phyloP scores from a whole-genome alignment of 1,140 invertebrate genomes.

The Arctopsyche grandis region DNA sequence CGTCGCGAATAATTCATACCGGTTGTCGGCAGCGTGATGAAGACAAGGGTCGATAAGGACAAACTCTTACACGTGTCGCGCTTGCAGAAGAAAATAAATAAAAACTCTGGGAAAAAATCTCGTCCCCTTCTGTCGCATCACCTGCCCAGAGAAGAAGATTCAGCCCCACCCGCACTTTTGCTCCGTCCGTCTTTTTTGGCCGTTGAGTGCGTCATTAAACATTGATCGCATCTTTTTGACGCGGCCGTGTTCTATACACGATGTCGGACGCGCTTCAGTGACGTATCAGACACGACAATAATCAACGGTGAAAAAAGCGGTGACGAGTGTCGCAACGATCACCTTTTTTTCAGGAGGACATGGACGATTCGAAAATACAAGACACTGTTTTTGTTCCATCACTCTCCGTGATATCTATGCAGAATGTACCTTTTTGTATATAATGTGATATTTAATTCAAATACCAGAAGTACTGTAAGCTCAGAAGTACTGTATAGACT shows the following conservation, averaged over 20 bases:
- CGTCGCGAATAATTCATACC: slow-evolving; percentile 25
- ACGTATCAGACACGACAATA: slow-evolving; percentile 8
- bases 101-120: not conserved
- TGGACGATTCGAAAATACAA: too few species aligned
- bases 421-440: too few species aligned
- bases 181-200: not conserved
- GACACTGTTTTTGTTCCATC: too few species aligned
- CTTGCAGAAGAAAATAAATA: not conserved
- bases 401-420: too few species aligned
- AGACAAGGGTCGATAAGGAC: slow-evolving; percentile 22
- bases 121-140: not conserved
- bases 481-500: too few species aligned
- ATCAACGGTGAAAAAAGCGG: not conserved
- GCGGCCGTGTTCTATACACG: not conserved
- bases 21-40: not conserved
- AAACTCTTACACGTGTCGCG: slow-evolving; percentile 12
- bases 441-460: too few species aligned
- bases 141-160: not conserved
- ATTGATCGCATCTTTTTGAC: slow-evolving; percentile 20
- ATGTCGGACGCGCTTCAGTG: not conserved
- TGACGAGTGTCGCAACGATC: too few species aligned
- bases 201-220: slow-evolving; percentile 25
- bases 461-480: too few species aligned
- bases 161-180: not conserved
- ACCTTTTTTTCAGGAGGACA: too few species aligned